Evolutionary conservation across 2,888 invertebrate genomes (phyloP).

Genomic region (Andrena dorsata): DNA sequence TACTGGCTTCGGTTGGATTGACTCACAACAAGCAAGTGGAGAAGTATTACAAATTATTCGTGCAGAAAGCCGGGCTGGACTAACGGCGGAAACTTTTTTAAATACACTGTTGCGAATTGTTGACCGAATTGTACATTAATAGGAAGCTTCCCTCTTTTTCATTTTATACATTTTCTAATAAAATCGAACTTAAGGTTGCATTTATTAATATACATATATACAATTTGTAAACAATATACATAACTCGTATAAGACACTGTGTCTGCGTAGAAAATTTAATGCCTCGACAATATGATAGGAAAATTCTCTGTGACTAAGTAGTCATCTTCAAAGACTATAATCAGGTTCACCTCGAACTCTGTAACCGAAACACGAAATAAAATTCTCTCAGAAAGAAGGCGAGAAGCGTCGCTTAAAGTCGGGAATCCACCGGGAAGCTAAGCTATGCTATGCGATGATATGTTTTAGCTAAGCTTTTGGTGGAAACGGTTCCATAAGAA

Average conservation of each 20-base stretch:
- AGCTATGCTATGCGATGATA: too few species aligned
- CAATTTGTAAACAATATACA: constrained; percentile 53
- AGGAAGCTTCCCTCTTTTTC: constrained; percentile 15
- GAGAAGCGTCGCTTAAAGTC: constrained; percentile 12
- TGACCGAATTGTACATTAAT: constrained; percentile 28
- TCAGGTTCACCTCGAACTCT: constrained; percentile 98
- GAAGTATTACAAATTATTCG: constrained; percentile 87
- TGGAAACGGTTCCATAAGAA: too few species aligned
- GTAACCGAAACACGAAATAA: constrained; percentile 83
- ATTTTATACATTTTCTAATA: constrained; percentile 40
- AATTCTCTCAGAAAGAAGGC: constrained; percentile 33
- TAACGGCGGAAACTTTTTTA: constrained; percentile 46
- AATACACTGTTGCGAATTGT: constrained; percentile 13
- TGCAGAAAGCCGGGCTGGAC: constrained; percentile 81
- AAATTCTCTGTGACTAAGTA: constrained; percentile 98
- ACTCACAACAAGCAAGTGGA: constrained; percentile 88
- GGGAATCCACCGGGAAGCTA: too few species aligned
- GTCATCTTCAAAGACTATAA: constrained; percentile 96
- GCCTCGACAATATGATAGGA: constrained; percentile 89
- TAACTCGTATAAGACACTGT: constrained; percentile 49
- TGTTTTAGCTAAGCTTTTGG: too few species aligned
- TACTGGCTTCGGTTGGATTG: constrained; percentile 88
- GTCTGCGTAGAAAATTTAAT: constrained; percentile 77
- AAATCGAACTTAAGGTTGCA: constrained; percentile 40
- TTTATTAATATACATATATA: constrained; percentile 47